Conservation (phyloP, 1,140 invertebrate species). For the Meteorus sp. region DNA sequence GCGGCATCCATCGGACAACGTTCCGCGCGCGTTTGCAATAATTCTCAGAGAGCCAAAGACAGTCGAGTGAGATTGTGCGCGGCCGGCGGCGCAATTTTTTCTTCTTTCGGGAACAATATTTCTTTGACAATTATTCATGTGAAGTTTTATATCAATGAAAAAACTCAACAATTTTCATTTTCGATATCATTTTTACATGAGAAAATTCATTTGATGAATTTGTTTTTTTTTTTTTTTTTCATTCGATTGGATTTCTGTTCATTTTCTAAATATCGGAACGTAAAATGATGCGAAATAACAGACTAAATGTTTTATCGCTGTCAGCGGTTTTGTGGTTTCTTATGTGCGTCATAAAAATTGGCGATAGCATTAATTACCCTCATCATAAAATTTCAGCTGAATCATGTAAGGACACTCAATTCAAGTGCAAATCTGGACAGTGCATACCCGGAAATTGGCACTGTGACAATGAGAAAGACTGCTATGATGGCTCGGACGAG, state of each 20-base stretch:
- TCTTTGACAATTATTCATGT: too few species aligned
- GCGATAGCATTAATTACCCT: constrained; percentile 16
- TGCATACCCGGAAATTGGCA: constrained; percentile 80
- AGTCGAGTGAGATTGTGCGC: too few species aligned
- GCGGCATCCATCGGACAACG: constrained; percentile 20
- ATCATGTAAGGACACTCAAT: constrained; percentile 69
- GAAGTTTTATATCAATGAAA: too few species aligned
- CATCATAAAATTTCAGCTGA: constrained; percentile 59
- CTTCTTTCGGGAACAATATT: too few species aligned
- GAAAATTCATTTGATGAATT: not conserved
- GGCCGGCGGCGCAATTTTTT: too few species aligned
- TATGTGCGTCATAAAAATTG: constrained; percentile 28
- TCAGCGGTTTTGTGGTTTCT: constrained; percentile 22
- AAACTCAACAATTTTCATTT: too few species aligned
- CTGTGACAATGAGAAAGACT: constrained; percentile 78
- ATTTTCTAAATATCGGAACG: not conserved
- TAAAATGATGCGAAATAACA: constrained; percentile 9
- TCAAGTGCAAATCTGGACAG: constrained; percentile 71
- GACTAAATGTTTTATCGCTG: constrained; percentile 1
- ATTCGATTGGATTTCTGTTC: not conserved
- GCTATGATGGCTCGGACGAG: constrained; percentile 75
- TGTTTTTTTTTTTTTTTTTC: too few species aligned
- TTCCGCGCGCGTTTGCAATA: constrained; percentile 13
- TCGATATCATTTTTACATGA: too few species aligned
- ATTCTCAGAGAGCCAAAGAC: too few species aligned